Evolutionary conservation across 2,797 vertebrate genomes (phyloP), one percentile per base, ranked within the genome.

Genomic region (Telmatherina bonti): DNA sequence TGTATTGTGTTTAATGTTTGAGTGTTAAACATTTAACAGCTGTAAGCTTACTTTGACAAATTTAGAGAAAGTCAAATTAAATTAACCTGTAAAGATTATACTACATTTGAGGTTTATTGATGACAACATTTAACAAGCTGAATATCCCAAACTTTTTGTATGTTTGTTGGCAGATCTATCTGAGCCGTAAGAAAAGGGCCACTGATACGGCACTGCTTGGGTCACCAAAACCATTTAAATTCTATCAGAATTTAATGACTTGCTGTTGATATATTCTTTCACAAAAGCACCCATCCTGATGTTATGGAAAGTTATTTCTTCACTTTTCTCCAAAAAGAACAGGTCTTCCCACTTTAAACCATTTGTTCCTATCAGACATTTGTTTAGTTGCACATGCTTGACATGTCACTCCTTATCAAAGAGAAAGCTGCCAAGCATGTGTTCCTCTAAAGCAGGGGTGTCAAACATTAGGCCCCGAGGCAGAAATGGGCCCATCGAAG

Each of bases 181-280:
- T 3, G 35, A 31, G 68, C 62, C 35, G 75, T 27, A 85, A 88
- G 77, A 90, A 84, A 84, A 84, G 80, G 24, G 54, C 56, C 83
- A 85, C 82, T 83, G 80, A 85, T 52, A 71, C 62, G 61, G 67
- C 47, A 3, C 51, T 56, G 65, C 30, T 68, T 33, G 41, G 67
- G 71, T 74, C 61, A 53, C 43, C 36, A 26, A 66, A 79, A 62
- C 12, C 31, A 52, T 70, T 33, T 58, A 31, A 31, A 30, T 58
- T 13, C 58, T 24, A 86, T 81, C 75, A 68, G 56, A 5, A 65
- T 67, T 68, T 31, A 26, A 57, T 81, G 62, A 81, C 27, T 63
- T 56, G 33, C n/a, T 45, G 5, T 1, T 52, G 22, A 53, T 54
- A 24, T 36, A 60, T 54, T 57, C 20, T 18, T 49, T 45, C 29